Base-by-base conservation (phyloP, 2,797 vertebrate species). In the Catharus ustulatus region DNA sequence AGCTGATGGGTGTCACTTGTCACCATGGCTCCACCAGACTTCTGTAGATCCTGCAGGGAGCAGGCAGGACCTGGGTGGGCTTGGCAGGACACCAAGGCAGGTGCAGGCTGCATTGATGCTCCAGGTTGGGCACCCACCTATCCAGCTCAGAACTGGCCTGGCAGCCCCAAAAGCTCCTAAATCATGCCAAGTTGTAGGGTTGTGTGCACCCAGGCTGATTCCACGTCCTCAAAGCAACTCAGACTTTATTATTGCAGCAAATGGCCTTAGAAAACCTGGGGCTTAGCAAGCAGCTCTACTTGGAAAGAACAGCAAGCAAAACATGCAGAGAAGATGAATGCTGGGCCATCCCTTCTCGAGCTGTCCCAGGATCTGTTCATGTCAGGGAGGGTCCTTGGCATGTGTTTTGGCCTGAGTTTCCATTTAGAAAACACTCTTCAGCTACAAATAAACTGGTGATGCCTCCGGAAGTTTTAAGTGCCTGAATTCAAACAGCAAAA, bases 331-430 rank as follows among this genome's bases (percentile, higher is more conserved):
- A 36, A 77, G 34, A 29, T 54, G 59, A 61, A 49, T 29, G 5
- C 21, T 40, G 54, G 15, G 43, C 38, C 45, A 20, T 29, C n/a
- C 17, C 30, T 62, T 55, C 72, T 45, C 0, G 0, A 61, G 49
- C 32, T 61, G 34, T 48, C 34, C 23, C 42, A 49, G 27, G 27
- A 27, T 78, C 43, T 77, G 15, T 40, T 76, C 58, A 34, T 46
- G 15, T 10, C 2, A 1, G 10, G 11, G 18, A 43, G 27, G 27
- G 3, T 17, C n/a, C 30, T 64, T 40, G 24, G 30, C 78, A 20
- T 0, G 9, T 27, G 11, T n/a, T 90, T 76, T 58, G 58, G 8
- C 51, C 85, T 67, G 32, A 38, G 29, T 3, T 4, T 52, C 49
- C 10, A 7, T 61, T 85, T 45, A 52, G 68, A 59, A 83, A 90